Conservation (phyloP, 2,113 vertebrate genomes). For the Scopus umbretta region DNA sequence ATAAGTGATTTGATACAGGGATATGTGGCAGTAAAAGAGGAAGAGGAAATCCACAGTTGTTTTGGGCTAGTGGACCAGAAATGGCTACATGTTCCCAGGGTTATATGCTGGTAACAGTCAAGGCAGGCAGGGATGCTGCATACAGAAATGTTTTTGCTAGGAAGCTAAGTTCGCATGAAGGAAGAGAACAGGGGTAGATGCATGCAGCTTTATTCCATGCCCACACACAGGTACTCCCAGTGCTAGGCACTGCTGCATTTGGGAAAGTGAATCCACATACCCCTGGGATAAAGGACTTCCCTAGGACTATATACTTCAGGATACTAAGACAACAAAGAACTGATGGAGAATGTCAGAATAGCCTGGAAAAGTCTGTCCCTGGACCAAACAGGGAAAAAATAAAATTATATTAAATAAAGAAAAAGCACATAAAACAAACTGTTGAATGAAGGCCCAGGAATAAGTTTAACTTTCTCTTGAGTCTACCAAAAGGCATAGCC, state of each 20-base stretch:
- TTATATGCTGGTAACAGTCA: neutral
- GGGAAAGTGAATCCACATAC: neutral
- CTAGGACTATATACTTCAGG: neutral
- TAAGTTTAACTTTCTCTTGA: neutral
- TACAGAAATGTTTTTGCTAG: neutral
- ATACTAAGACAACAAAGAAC: neutral
- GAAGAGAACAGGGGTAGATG: neutral
- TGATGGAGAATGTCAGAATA: neutral
- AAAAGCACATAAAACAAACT: neutral
- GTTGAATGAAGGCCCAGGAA: neutral
- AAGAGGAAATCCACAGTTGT: neutral
- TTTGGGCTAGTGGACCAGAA: neutral
- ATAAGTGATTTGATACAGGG: neutral
- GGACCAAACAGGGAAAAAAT: neutral
- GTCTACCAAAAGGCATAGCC: neutral
- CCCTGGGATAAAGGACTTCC: neutral
- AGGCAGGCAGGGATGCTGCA: neutral
- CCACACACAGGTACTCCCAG: accelerated
- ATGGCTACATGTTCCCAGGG: accelerated
- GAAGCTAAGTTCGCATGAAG: neutral
- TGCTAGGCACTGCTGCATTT: neutral
- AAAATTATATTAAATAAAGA: neutral
- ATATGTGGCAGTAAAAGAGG: neutral
- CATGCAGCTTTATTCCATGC: neutral
- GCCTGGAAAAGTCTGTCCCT: neutral